These are phyloP conservation scores for Myotis planiceps DNA, from an alignment of 2,797 vertebrate species.

Conservation along the genomic window DNA sequence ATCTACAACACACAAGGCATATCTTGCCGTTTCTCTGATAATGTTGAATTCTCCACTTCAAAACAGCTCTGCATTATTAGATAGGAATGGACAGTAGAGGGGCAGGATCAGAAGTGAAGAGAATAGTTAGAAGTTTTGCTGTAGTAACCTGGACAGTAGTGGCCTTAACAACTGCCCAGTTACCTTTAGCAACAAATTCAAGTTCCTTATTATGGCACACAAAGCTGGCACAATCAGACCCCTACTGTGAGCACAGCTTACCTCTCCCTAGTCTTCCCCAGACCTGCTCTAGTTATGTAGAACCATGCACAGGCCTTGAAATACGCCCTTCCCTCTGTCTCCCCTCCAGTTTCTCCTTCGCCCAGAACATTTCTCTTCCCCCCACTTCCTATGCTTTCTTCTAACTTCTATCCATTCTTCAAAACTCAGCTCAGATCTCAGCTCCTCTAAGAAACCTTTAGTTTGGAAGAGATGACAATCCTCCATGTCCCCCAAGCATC, in stretches of 20 bases:
- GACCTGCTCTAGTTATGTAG: neutral
- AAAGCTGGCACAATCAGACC: neutral
- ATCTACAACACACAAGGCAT: neutral
- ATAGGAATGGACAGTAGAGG: neutral
- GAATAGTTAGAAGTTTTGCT: neutral
- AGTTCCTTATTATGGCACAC: neutral
- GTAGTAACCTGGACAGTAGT: neutral
- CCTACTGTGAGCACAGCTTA: neutral
- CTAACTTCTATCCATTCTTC: neutral
- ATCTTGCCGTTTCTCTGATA: neutral
- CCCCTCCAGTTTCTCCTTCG: neutral
- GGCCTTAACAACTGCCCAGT: neutral
- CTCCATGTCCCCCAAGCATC: neutral
- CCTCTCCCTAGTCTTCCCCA: neutral
- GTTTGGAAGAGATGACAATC: neutral
- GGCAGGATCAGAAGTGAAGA: neutral
- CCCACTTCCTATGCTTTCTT: neutral
- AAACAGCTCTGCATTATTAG: neutral
- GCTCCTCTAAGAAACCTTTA: neutral
- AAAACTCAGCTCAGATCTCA: neutral
- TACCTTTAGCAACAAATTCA: neutral
- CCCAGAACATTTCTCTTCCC: neutral
- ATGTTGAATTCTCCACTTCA: neutral
- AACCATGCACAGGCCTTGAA: neutral
- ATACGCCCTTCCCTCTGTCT: neutral